Base-by-base conservation (phyloP, 2,797 vertebrate species). In the Carcharodon carcharias region DNA sequence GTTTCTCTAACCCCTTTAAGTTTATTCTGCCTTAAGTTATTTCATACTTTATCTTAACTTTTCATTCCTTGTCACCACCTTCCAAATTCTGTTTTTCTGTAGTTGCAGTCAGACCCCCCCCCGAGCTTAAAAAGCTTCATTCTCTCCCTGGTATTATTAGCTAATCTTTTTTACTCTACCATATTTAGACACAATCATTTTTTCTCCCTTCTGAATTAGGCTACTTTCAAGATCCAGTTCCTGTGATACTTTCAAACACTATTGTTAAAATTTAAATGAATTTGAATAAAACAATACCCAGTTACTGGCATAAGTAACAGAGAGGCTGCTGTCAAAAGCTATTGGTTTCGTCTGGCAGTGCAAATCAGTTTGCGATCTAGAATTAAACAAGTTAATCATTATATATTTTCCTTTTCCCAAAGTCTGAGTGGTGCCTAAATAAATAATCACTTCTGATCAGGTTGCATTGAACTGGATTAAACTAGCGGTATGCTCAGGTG, bases 381-480 rank as follows among this genome's bases (percentile, higher is more conserved):
- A 85, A 85, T 50, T 85, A 85, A 85, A 85, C 45, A 85, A 85
- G 82, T 50, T 85, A 85, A 50, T 85, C 82, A 85, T 26, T 85
- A 85, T 16, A 2, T 85, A 50, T 23, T 85, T 85, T 82, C 40
- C 21, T 85, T 85, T 82, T 45, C 1, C 40, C 80, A 45, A 45
- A 85, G 40, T 85, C 40, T 85, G 80, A 85, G 40, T 85, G 40
- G 18, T 5, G 7, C 1, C 50, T 50, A 85, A 85, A 11, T 77
- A 77, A 77, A 50, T 85, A 85, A 26, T 50, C 18, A 85, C 45
- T 85, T 50, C 82, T 50, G 82, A 45, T 85, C 40, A 85, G 40
- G 21, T 23, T 85, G 82, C 7, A 50, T 50, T 85, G 82, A 85
- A 85, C 40, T 85, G 82, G 45, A 50, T 85, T 21, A 50, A 85